Evolutionary conservation across 2,797 vertebrate genomes (phyloP).

Genomic region (Pseudopleuronectes americanus): DNA sequence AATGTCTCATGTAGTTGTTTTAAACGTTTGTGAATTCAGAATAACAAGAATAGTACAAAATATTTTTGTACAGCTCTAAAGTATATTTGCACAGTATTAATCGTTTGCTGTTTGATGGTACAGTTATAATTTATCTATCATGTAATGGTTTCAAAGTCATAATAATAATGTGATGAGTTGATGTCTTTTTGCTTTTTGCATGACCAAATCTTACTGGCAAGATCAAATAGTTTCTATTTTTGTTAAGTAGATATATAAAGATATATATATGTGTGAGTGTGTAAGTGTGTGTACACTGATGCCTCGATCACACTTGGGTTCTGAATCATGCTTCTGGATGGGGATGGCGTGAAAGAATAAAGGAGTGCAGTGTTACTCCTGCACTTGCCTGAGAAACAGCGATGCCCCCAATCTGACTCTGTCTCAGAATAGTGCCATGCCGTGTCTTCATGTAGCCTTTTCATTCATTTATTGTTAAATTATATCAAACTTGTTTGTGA

Average conservation of each 20-base stretch:
- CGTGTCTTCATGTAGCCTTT: constrained; percentile 83
- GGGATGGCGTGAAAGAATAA: constrained; percentile 16
- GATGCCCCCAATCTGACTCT: constrained; percentile 79
- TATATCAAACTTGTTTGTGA: constrained; percentile 84
- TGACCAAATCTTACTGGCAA: constrained; percentile 81
- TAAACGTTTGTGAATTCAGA: constrained; percentile 70
- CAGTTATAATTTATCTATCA: constrained; percentile 73
- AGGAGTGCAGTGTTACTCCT: constrained; percentile 52
- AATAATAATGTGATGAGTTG: constrained; percentile 75
- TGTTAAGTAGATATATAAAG: constrained; percentile 71
- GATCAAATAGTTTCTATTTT: constrained; percentile 74
- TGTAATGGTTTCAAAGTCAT: constrained; percentile 63
- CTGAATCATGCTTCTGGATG: constrained; percentile 48
- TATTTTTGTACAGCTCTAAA: constrained; percentile 80
- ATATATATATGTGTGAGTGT: constrained; percentile 1
- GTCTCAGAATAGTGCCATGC: constrained; percentile 86
- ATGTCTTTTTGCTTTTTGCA: constrained; percentile 67
- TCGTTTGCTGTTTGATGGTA: constrained; percentile 73
- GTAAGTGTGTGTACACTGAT: constrained; percentile 55
- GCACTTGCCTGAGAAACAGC: constrained; percentile 75
- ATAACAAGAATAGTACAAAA: constrained; percentile 72
- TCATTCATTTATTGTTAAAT: constrained; percentile 80
- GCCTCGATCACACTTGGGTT: constrained; percentile 69
- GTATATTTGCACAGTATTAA: constrained; percentile 87
- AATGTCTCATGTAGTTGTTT: constrained; percentile 67